Base-by-base conservation (phyloP, 2,797 vertebrate species). In the Antrozous pallidus region DNA sequence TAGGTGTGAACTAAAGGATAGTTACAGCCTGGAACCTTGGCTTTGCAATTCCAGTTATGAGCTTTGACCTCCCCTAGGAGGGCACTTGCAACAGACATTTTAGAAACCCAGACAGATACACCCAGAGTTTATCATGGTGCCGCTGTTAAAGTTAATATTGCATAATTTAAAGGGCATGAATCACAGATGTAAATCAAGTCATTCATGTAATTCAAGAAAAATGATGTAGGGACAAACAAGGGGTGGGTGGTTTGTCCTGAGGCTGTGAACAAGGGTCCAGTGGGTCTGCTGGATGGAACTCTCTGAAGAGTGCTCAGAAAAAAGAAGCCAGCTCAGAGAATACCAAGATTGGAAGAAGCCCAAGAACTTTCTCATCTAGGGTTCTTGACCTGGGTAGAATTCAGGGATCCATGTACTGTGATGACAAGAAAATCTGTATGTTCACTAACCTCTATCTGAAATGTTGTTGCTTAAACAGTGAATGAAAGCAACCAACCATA, bases 151-250 rank as follows among this genome's bases (percentile, higher is more conserved):
- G 65, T 94, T 92, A 91, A 97, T 93, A 94, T 82, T 70, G 65
- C 45, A 67, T 95, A 94, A 94, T 95, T 70, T 80, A 92, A 95
- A 84, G 69, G 47, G 80, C 63, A 95, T 45, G 70, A 96, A 42
- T 94, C 82, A 93, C 91, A 96, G 36, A 90, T 77, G 85, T 45
- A 95, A 96, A 95, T 88, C 63, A 61, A 94, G 61, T 90, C 56
- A 95, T 82, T 88, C 16, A 31, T 80, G 51, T 85, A 95, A 96
- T 95, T 96, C 95, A 96, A 86, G 49, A 87, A 79, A 96, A 94
- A 94, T 90, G 40, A 96, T 67, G n/a, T 85, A 75, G 49, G 9
- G 42, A 95, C 88, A 97, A 86, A 95, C 63, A 92, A 93, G 38
- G 78, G 17, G 56, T 77, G 13, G 58, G 4, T 40, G 61, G 18